Evolutionary conservation across 1,140 invertebrate genomes (phyloP).

Genomic region (Stegodyphus mimosarum): DNA sequence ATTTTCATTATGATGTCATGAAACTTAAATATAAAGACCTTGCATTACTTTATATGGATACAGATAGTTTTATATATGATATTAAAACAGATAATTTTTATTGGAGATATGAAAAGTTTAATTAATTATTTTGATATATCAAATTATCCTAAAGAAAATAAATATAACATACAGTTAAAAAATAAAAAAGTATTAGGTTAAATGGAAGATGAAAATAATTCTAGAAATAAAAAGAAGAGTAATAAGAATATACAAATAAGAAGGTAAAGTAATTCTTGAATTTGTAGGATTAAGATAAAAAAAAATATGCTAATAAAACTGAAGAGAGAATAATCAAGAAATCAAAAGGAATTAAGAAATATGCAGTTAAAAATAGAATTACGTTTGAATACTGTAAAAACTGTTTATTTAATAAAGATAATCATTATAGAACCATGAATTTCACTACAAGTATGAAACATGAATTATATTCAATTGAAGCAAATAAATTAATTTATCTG

Average conservation of each 20-base stretch:
- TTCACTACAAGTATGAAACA: neutral
- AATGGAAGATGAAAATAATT: neutral
- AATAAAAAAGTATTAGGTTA: neutral
- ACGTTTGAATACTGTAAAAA: neutral
- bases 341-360: neutral
- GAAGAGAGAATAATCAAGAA: neutral
- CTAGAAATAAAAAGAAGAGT: neutral
- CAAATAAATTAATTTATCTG: neutral
- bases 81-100: conserved; percentile 24
- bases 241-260: neutral
- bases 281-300: neutral
- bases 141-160: neutral
- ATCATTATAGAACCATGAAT: neutral
- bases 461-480: neutral
- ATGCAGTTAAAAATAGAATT: neutral
- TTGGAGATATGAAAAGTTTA: conserved; percentile 19
- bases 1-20: conserved; percentile 63
- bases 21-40: conserved; percentile 1
- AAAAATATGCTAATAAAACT: neutral
- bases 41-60: conserved; percentile 18
- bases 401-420: neutral
- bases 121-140: conserved; percentile 19
- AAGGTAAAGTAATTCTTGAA: neutral
- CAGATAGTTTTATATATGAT: conserved; percentile 18
- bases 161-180: neutral